A percentile compares a stretch with the other conserved stretches of the same genome.
phyloP scores from a whole-genome alignment of 2,797 vertebrate genomes.

The Syngnathus rostellatus region DNA sequence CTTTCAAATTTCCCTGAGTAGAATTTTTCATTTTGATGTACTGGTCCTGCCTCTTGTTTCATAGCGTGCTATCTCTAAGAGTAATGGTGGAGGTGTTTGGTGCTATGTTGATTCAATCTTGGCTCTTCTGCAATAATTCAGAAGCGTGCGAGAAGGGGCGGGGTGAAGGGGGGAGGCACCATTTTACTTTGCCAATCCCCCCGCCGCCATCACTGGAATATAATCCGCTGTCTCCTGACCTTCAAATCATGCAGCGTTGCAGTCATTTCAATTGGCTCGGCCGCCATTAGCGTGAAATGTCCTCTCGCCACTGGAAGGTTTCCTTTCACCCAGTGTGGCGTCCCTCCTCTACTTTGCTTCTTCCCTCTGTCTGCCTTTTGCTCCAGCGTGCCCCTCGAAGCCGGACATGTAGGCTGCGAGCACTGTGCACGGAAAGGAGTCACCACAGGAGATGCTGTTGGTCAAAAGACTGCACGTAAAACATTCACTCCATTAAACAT shows the following conservation, averaged over 20 bases:
- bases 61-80: conserved; percentile 45
- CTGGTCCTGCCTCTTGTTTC: conserved; percentile 15
- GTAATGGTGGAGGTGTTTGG: conserved; percentile 58
- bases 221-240: conserved; percentile 77
- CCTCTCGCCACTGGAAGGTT: conserved; percentile 74
- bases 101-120: conserved; percentile 67
- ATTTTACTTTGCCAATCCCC: conserved; percentile 66
- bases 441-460: conserved; percentile 62
- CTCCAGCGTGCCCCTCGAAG: conserved; percentile 49
- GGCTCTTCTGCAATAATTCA: conserved; percentile 66
- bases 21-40: conserved; percentile 46
- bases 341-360: conserved; percentile 62
- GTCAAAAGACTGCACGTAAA: conserved; percentile 54
- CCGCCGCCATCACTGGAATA: conserved; percentile 67
- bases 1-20: conserved; percentile 27
- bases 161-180: conserved; percentile 37
- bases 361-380: conserved; percentile 53
- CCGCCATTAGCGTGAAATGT: conserved; percentile 76
- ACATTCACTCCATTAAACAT: conserved; percentile 47
- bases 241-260: conserved; percentile 75
- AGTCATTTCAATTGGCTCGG: conserved; percentile 75
- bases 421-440: conserved; percentile 61
- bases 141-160: conserved; percentile 36
- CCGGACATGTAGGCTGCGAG: conserved; percentile 51
- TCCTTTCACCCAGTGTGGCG: conserved; percentile 71